Conservation (phyloP, 2,888 invertebrate genomes). For the Seira sanloemensis region DNA sequence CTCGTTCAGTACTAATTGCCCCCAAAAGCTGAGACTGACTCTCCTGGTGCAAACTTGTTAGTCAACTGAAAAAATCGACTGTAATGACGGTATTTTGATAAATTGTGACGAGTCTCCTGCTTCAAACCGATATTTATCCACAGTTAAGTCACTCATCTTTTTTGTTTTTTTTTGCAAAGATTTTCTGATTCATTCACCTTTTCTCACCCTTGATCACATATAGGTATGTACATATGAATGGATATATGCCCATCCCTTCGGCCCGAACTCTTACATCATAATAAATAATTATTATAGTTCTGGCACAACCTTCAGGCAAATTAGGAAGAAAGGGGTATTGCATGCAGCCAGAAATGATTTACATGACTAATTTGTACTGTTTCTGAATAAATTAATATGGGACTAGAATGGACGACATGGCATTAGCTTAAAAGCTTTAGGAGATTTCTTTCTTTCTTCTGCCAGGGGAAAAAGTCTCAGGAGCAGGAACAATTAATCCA, state of each 20-base stretch:
- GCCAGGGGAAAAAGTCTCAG: no score
- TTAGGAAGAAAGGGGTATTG: no score
- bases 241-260: no score
- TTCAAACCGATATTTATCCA: background rate
- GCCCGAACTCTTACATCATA: no score
- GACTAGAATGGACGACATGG: background rate
- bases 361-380: slow-evolving; percentile 56
- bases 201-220: no score
- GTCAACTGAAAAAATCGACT: background rate
- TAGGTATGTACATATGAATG: no score
- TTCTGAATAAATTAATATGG: background rate
- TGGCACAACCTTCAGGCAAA: slow-evolving; percentile 36
- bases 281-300: no score
- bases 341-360: slow-evolving; percentile 25
- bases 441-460: slow-evolving; percentile 21
- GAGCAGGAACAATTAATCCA: slow-evolving; percentile 46
- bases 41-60: background rate
- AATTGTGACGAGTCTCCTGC: background rate
- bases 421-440: background rate
- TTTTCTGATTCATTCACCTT: no score
- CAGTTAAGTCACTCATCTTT: background rate
- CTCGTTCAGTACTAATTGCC: background rate
- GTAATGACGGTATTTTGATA: background rate
- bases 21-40: background rate
- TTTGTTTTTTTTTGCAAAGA: no score